Percentiles rank a stretch among this genome's conserved stretches.
These are phyloP conservation scores for Taurulus bubalis DNA, from an alignment of 2,113 vertebrate genomes.

Conservation along the genomic window DNA sequence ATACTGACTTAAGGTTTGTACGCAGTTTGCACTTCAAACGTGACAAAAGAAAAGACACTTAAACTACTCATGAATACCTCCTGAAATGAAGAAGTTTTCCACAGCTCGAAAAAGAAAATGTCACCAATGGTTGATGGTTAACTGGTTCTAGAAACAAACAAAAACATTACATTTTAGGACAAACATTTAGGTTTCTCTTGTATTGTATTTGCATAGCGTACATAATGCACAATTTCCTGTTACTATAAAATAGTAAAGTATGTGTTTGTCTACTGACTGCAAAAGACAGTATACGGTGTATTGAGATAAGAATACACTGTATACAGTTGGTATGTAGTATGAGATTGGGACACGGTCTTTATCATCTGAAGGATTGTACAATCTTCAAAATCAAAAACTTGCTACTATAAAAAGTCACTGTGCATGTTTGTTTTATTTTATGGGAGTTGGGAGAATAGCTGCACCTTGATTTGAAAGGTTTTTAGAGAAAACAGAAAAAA, in stretches of 20 bases:
- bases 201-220: constrained; percentile 5
- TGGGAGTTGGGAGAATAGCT: neutral
- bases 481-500: neutral
- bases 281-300: neutral
- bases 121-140: neutral
- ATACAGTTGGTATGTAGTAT: neutral
- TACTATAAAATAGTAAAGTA: neutral
- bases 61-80: neutral
- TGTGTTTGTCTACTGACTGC: neutral
- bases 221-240: constrained; percentile 7
- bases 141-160: neutral
- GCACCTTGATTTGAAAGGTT: constrained; percentile 8
- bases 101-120: neutral
- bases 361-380: neutral
- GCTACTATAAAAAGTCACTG: constrained; percentile 9
- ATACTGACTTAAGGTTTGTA: neutral
- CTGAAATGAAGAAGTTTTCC: neutral
- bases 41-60: neutral
- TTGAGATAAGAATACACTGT: neutral
- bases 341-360: neutral
- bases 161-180: neutral
- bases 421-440: constrained; percentile 5
- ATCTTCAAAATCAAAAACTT: constrained; percentile 15
- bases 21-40: neutral
- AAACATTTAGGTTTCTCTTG: neutral